Base-by-base conservation (phyloP, 2,888 invertebrate species). In the Pyrgus malvae region DNA sequence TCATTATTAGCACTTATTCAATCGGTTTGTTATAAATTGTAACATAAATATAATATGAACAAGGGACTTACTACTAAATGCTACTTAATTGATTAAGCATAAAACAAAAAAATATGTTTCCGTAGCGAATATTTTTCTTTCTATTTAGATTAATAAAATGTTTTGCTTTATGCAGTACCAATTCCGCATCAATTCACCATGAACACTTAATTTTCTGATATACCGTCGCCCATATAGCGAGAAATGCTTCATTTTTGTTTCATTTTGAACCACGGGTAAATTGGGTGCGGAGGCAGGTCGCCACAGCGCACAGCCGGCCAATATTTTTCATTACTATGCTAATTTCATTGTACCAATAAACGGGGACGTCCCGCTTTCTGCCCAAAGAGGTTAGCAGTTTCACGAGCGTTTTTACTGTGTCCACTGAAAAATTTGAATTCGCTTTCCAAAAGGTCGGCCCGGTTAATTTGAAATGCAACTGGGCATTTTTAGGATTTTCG, bases 271-370 rank as follows among this genome's bases (percentile, higher is more conserved):
- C 53, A 54, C 46, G 11, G 33, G 54, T 12, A 54, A 54, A 54
- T 54, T 54, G 54, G 53, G 53, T 56, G 59, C 67, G 68, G 74
- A 69, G 70, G 69, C 65, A 70, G 62, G 61, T 62, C 65, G 67
- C 69, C 68, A 68, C 67, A 68, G 67, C 62, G 63, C 62, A 67
- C 68, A 61, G 71, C 65, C 76, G 78, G 76, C 84, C 87, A 86
- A 88, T 87, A 86, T 88, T 87, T 88, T 88, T 88, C 87, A 89
- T 89, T 87, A 87, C 83, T 87, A 89, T 89, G 87, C 85, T 89
- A 89, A 89, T 89, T 86, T 81, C 83, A 85, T 88, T 88, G 81
- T 81, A 66, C 83, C 83, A 85, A 88, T 87, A 83, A 87, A 86
- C 78, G 84, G 70, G 74, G 73, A 76, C 69, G 76, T 69, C 74